Conservation (phyloP, 2,113 vertebrate species). For the Ceuthmochares aereus region DNA sequence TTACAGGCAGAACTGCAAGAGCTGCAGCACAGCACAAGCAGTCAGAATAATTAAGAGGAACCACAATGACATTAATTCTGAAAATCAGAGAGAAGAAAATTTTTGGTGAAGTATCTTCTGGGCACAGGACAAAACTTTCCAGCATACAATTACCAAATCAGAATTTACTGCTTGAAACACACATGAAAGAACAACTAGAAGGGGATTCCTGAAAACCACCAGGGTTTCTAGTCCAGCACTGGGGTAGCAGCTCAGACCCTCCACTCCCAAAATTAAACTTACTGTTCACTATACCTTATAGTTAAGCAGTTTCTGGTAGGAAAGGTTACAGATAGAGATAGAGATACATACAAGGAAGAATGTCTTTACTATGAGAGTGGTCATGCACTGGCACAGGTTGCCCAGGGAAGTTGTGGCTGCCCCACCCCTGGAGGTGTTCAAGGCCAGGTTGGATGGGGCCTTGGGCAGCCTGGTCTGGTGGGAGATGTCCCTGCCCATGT, state of each 20-base stretch:
- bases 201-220: neutral
- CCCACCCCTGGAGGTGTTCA: no score
- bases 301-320: neutral
- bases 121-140: neutral
- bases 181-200: neutral
- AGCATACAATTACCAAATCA: neutral
- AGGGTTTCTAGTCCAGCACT: neutral
- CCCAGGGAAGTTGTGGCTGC: no score
- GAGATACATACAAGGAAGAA: no score
- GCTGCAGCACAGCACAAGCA: neutral
- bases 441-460: no score
- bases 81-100: neutral
- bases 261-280: neutral
- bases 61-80: neutral
- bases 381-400: no score
- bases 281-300: neutral
- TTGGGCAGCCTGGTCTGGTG: no score
- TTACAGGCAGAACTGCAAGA: neutral
- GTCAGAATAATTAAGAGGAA: conserved; percentile 20
- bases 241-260: neutral
- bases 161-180: neutral
- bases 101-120: neutral
- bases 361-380: no score
- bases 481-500: no score
- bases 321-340: neutral